Conservation (phyloP, 2,113 vertebrate species). For the Nanorana parkeri region DNA sequence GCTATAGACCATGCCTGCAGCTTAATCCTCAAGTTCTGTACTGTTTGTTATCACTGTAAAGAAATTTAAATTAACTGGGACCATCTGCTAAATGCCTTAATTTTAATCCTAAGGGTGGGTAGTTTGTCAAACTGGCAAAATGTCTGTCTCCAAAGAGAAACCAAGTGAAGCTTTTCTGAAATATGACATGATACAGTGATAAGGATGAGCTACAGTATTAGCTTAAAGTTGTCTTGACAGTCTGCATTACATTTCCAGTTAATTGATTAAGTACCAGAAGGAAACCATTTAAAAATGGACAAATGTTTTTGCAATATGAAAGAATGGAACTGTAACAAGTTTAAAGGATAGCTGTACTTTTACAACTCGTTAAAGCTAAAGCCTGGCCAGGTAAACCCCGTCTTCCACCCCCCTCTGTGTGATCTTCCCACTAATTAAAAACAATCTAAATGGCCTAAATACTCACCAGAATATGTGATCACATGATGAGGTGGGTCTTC, state of each 20-base stretch:
- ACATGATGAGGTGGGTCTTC: too few relatives aligned
- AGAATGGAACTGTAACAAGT: not conserved
- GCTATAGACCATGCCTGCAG: conserved; percentile 33
- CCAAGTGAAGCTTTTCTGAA: conserved; percentile 4
- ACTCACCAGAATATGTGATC: too few relatives aligned
- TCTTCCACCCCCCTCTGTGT: too few relatives aligned
- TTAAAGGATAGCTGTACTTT: too few relatives aligned
- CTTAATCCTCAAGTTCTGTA: conserved; percentile 35
- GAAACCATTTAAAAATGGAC: not conserved
- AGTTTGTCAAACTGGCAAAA: conserved; percentile 43
- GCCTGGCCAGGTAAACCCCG: too few relatives aligned
- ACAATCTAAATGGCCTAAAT: too few relatives aligned
- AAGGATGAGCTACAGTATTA: conserved; percentile 22
- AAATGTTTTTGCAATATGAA: not conserved
- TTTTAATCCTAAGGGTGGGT: conserved; percentile 38
- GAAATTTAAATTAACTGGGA: conserved; percentile 57
- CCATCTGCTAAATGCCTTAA: conserved; percentile 53
- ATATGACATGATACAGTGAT: conserved; percentile 30
- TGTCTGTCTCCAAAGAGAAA: conserved; percentile 48
- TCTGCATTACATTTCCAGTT: not conserved
- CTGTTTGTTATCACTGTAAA: conserved; percentile 45
- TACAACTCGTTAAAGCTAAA: too few relatives aligned
- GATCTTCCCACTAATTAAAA: too few relatives aligned
- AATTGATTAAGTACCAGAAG: not conserved
- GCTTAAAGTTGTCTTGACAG: conserved; percentile 16